Percentiles rank a stretch among this genome's conserved stretches.
These are phyloP conservation scores for Clarias pachynema DNA, from an alignment of 2,797 vertebrate genomes.

Conservation along the genomic window DNA sequence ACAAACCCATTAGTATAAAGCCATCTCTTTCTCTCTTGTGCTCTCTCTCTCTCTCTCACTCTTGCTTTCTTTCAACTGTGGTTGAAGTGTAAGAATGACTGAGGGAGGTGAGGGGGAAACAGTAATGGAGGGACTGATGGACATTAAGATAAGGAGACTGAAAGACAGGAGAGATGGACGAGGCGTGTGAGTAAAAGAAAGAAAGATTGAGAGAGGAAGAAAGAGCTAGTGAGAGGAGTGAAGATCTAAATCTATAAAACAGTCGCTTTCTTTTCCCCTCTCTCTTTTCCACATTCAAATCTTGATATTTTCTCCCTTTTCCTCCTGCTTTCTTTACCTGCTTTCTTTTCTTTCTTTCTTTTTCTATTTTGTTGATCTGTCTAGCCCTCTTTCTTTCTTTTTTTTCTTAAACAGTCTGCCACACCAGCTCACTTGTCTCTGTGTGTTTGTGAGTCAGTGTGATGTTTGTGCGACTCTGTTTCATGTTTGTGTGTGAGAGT, in stretches of 20 bases:
- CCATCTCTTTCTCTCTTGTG: background rate
- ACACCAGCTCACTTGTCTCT: background rate
- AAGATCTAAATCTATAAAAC: conserved; percentile 1
- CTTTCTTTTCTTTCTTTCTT: background rate
- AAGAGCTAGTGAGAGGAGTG: conserved; percentile 24
- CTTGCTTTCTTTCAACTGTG: background rate
- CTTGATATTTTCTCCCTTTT: background rate
- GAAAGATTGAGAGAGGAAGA: conserved; percentile 32
- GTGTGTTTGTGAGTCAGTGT: conserved; percentile 4
- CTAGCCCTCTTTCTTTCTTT: background rate
- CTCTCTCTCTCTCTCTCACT: too few relatives aligned
- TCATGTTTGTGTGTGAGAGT: conserved; percentile 2
- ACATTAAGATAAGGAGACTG: conserved; percentile 2
- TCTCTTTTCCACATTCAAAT: too few relatives aligned
- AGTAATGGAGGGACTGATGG: conserved; percentile 18
- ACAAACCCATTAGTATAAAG: conserved; percentile 14
- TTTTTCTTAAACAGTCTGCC: background rate
- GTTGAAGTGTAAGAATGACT: conserved; percentile 27
- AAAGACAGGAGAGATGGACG: conserved; percentile 40
- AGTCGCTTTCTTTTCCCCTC: too few relatives aligned
- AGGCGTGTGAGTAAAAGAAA: conserved; percentile 53
- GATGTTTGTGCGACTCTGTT: conserved; percentile 2
- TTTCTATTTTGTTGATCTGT: background rate
- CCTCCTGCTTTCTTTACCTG: too few relatives aligned
- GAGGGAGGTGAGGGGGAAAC: conserved; percentile 14